Evolutionary conservation across 2,113 vertebrate genomes (phyloP), one percentile per base, ranked within the genome.

Genomic region (Nycticorax nycticorax): DNA sequence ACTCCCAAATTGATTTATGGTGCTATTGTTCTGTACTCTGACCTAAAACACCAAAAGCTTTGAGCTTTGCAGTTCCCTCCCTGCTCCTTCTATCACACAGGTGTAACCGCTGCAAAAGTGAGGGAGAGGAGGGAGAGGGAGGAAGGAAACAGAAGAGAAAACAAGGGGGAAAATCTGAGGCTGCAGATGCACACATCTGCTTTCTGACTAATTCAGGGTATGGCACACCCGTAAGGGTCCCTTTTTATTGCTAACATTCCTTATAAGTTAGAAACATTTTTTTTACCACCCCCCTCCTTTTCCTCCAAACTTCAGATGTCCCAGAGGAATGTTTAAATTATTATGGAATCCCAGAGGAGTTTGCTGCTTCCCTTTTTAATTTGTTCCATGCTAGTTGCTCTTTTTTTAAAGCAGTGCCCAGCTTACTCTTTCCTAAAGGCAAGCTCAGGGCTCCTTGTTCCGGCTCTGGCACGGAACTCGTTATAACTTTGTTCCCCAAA

Each of bases 261-360:
- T 84, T 28, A 0, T 20, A 16, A 88, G 89, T 85, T 50, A 78
- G 86, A 62, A 78, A 71, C 81, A 8, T 48, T 82, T 68, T 68
- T 89, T 84, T 78, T 69, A 47, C 21, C 35, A 33, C 20, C 35
- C 41, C 45, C 23, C 53, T 20, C n/a, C 81, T 50, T 59, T 91
- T 82, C 62, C 52, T 67, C 39, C 63, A 32, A 39, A 59, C 83
- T 45, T 93, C 95, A 93, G 75, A 75, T 48, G 85, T 82, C 95
- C 74, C 92, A 37, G 72, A 94, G 97, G 95, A 94, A 85, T 73
- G 97, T 89, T 92, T 62, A 63, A 83, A 91, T 56, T 53, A 57
- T 74, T 69, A 85, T 8, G 62, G 86, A 90, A 53, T 57, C 94
- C 95, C 96, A 35, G 43, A 80, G 94, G 92, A 73, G 88, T 81